Evolutionary conservation across 2,797 vertebrate genomes (phyloP), one percentile per base, ranked within the genome.

Genomic region (Enteromius radiatus): DNA sequence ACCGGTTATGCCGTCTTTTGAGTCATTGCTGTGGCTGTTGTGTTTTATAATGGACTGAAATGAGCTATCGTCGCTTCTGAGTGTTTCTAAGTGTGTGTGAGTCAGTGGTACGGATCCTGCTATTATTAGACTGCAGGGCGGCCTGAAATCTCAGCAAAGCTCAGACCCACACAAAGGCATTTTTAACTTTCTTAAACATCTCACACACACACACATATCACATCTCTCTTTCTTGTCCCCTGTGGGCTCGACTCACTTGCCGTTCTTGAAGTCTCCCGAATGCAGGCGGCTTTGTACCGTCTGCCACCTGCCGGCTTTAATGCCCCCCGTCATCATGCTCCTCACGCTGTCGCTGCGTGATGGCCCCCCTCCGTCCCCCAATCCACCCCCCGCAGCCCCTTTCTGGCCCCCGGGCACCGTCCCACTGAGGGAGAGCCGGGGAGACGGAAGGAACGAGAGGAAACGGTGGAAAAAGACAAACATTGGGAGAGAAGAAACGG

Each of bases 231-330:
- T 91, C 88, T 90, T 84, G 85, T 91, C 91, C 91, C 91, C 91
- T 87, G 90, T 49, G 41, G 59, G 45, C 43, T 68, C 10, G 93
- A 99, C 98, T 99, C 96, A 99, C 98, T 98, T 98, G 96, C 92
- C 96, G 92, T 96, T 95, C 95, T 95, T 97, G 94, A 99, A 93
- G 94, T 97, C 97, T 94, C 97, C 98, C 38, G 97, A 96, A 87
- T 97, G 96, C 94, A 98, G 92, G 94, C 97, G 97, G 93, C 96
- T 96, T 94, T 99, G 98, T 93, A 98, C 95, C 23, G 94, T 97
- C 94, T 98, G 96, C 98, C 97, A 99, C 93, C 94, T 97, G 90
- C 97, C 93, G 76, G 90, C 96, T 93, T 96, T 96, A 88, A 94
- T 94, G 88, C 94, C 96, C 78, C 95, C 97, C 92, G 91, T 84